A percentile compares a stretch with the other conserved stretches of the same genome.
Conservation (phyloP, 2,797 vertebrate species). For the Acrocephalus scirpaceus region DNA sequence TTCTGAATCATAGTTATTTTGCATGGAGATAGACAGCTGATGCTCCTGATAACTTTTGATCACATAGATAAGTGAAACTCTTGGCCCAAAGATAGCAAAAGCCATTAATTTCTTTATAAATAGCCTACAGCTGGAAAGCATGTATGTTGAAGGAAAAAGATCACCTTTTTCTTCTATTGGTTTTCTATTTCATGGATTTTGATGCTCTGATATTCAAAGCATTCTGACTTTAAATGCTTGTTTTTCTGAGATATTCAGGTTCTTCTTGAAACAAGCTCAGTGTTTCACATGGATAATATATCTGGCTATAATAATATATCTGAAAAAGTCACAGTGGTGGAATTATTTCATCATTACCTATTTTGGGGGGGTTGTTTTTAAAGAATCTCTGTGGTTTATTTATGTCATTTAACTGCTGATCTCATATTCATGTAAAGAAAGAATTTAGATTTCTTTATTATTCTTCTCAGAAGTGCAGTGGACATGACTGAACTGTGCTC, state of each 20-base stretch:
- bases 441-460: neutral
- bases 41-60: conserved; percentile 6
- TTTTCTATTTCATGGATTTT: neutral
- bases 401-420: neutral
- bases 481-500: neutral
- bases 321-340: neutral
- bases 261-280: neutral
- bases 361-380: neutral
- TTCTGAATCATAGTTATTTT: conserved; percentile 44
- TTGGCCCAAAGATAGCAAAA: neutral
- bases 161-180: neutral
- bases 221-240: neutral
- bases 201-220: neutral
- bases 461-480: neutral
- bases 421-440: neutral
- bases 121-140: neutral
- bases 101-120: neutral
- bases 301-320: neutral
- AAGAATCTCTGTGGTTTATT: neutral
- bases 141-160: neutral
- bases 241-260: neutral
- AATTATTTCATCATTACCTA: neutral
- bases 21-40: conserved; percentile 9
- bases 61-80: neutral
- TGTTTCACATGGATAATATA: neutral